Evolutionary conservation across 1,140 invertebrate species (phyloP), one percentile per base, ranked within the genome.

Genomic region (Spodoptera frugiperda): DNA sequence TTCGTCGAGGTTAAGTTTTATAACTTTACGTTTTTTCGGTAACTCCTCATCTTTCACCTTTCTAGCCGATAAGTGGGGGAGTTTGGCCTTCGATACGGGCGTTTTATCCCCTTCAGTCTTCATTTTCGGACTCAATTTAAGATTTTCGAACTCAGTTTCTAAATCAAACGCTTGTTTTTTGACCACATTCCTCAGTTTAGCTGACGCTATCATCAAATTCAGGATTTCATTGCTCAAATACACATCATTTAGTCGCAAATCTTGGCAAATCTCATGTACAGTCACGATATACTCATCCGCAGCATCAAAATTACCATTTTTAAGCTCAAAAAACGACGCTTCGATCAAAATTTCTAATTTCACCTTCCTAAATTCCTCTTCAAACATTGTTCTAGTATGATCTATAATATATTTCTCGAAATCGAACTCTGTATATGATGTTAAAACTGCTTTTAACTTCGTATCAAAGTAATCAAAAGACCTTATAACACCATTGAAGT

Each of bases 121-220:
- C 0, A 73, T 63, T 11, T 15, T 77, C 0, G 88, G 85, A 39
- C 78, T 86, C 6, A 91, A 17, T 74, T 81, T 87, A 0, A 89
- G 46, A 33, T 68, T 77, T 30, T 91, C 91, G 11, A 91, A 81
- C 9, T 91, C 91, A 0, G n/a, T 46, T 73, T 87, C 86, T 10
- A 91, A n/a, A 15, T 15, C 80, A 49, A 77, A 51, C 39, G 78
- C 51, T 6, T 72, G 44, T 51, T 76, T 83, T 21, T 75, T 78
- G 1, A 61, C 55, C 0, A 65, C 17, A 53, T 75, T 84, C 0
- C 83, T 78, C 11, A 91, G 6, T 17, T 78, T 72, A 0, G 87
- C 87, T 0, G 85, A 86, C 5, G 89, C 79, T 0, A 85, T 71
- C 77, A 89, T 79, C n/a, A 92, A 55, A 81, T 93, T 93, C n/a